phyloP scores from a whole-genome alignment of 2,113 vertebrate species.

The Paracanthobrama guichenoti region DNA sequence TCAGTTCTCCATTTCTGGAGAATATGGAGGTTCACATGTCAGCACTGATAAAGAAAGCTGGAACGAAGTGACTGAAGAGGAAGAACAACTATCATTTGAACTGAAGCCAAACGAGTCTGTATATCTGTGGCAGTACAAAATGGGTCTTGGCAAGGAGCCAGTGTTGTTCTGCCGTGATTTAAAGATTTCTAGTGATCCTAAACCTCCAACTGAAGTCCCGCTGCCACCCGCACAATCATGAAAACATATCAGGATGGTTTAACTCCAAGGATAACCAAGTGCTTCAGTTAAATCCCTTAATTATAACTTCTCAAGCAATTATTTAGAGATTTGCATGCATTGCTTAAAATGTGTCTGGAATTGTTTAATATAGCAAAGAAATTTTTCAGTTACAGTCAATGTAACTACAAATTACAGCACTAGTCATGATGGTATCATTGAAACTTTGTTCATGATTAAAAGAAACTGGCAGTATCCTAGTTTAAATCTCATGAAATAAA shows the following conservation, averaged over 20 bases:
- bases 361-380: no score
- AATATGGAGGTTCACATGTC: conserved; percentile 14
- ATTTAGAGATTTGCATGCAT: no score
- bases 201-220: background rate
- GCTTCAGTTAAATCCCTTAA: no score
- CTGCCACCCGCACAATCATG: background rate
- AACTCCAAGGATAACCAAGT: no score
- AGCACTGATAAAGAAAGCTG: background rate
- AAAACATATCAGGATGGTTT: background rate
- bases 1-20: background rate
- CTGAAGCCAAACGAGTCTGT: background rate
- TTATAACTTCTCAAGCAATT: no score
- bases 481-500: no score
- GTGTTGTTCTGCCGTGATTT: conserved; percentile 2
- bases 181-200: background rate
- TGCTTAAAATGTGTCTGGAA: no score
- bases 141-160: background rate
- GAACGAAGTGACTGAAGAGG: background rate
- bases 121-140: background rate
- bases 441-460: no score
- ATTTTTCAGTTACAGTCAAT: no score
- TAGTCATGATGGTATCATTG: no score
- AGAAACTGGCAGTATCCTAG: no score
- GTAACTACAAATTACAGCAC: no score
- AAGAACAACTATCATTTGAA: background rate